Evolutionary conservation across 2,797 vertebrate species (phyloP).

Genomic region (Rhabdophis nuchalis): DNA sequence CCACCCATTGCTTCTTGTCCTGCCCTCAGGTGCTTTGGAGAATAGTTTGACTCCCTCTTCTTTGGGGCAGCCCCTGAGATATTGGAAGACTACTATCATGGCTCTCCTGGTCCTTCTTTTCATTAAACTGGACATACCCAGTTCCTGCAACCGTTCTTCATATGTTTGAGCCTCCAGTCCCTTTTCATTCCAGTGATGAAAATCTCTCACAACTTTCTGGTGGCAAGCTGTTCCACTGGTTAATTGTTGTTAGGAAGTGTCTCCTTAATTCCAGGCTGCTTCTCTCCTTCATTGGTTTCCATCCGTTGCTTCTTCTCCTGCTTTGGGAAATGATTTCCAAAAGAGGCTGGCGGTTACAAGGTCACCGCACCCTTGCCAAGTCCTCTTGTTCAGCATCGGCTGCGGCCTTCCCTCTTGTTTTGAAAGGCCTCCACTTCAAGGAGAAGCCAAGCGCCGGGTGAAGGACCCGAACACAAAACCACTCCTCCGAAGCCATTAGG

Average conservation of each 20-base stretch:
- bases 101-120: no score
- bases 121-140: no score
- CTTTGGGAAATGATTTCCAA: neutral
- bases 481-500: neutral
- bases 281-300: neutral
- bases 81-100: no score
- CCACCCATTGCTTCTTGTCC: no score
- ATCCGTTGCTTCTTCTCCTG: rapidly evolving
- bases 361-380: neutral
- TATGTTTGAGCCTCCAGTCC: no score
- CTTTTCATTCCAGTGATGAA: no score
- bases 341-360: neutral
- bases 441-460: neutral
- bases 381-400: neutral
- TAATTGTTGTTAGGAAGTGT: neutral
- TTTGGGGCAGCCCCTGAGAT: no score
- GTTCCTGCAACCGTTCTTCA: no score
- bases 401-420: neutral
- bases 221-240: no score
- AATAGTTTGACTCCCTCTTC: no score
- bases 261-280: neutral
- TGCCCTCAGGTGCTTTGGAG: no score
- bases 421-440: neutral
- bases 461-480: constrained; percentile 22
- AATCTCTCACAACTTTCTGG: no score